A percentile compares a stretch with the other conserved stretches of the same genome.
Conservation (phyloP, 2,797 vertebrate species). For the Peromyscus aztecus region DNA sequence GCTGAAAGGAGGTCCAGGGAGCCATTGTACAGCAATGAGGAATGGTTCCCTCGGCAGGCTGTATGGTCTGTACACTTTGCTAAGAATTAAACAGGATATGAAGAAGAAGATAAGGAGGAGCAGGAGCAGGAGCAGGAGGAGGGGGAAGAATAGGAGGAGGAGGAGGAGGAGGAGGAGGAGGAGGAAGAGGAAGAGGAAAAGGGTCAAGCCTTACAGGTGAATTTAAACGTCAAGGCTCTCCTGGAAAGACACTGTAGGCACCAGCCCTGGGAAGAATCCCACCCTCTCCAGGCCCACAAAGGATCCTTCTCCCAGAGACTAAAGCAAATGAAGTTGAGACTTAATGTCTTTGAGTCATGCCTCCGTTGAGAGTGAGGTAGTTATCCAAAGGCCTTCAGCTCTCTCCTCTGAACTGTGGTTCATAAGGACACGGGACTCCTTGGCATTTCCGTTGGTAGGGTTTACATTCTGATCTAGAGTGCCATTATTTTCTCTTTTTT, state of each 20-base stretch:
- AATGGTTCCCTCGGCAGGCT: background rate
- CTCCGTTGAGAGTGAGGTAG: background rate
- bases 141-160: background rate
- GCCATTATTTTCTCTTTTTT: background rate
- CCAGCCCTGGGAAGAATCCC: background rate
- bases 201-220: background rate
- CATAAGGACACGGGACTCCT: background rate
- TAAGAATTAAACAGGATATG: background rate
- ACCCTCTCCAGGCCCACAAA: background rate
- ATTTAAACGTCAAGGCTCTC: background rate
- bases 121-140: rapidly evolving
- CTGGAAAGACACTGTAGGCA: background rate
- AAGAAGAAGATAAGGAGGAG: background rate
- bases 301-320: background rate
- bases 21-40: rapidly evolving
- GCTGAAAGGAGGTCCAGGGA: background rate
- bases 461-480: background rate
- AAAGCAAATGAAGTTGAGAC: background rate
- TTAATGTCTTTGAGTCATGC: background rate
- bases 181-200: background rate
- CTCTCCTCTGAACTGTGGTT: background rate
- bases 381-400: background rate
- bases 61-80: background rate
- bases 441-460: background rate
- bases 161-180: too few relatives aligned